Evolutionary conservation across 1,140 invertebrate species (phyloP).

Genomic region (Pseudomyrmex gracilis): DNA sequence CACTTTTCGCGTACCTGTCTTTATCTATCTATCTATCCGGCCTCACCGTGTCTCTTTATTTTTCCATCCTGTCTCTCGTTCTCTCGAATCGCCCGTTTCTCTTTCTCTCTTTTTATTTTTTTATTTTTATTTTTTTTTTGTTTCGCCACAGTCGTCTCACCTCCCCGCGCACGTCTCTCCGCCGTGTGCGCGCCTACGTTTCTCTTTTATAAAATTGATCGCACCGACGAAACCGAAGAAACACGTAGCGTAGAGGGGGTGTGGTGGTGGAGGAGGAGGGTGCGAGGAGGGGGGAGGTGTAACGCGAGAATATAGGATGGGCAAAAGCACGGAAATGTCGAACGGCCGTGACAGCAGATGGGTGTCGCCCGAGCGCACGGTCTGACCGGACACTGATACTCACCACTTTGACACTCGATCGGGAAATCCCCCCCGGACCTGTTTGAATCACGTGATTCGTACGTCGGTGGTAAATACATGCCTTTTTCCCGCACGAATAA

Average conservation of each 20-base stretch:
- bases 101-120: constrained; percentile 38
- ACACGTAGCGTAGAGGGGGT: constrained; percentile 34
- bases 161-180: constrained; percentile 18
- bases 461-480: constrained; percentile 33
- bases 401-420: constrained; percentile 66
- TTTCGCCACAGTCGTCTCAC: constrained; percentile 11
- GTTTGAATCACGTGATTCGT: constrained; percentile 56
- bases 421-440: constrained; percentile 34
- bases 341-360: constrained; percentile 34
- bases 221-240: constrained; percentile 67
- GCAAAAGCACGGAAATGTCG: constrained; percentile 52
- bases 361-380: constrained; percentile 24
- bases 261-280: too few relatives aligned
- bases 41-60: constrained; percentile 53
- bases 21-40: constrained; percentile 60
- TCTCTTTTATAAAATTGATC: constrained; percentile 81
- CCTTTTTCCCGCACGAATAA: background rate
- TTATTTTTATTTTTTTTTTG: too few relatives aligned
- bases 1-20: constrained; percentile 37
- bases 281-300: background rate
- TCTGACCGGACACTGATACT: constrained; percentile 58
- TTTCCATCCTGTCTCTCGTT: constrained; percentile 39
- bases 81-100: constrained; percentile 23
- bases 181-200: constrained; percentile 7
- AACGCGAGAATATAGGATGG: constrained; percentile 60